Evolutionary conservation across 1,140 invertebrate genomes (phyloP), one percentile per base, ranked within the genome.

Genomic region (Heterodera schachtii): DNA sequence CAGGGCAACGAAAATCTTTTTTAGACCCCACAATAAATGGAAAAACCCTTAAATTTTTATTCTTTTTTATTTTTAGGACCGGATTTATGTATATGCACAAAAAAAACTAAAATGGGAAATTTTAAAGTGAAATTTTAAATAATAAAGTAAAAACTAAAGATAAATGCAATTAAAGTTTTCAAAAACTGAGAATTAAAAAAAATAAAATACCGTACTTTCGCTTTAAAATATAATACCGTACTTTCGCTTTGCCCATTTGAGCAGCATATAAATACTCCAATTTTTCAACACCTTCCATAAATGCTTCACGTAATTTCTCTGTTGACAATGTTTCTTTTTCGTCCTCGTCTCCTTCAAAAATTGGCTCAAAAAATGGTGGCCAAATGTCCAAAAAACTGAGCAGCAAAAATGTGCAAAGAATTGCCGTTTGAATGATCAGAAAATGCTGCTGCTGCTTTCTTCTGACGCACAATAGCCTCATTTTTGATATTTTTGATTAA

Each of bases 241-340:
- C 57, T 64, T 76, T 57, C 16, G 75, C 75, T 76, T 76, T 76
- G 16, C 75, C 75, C 8, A 76, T 8, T 57, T 76, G 75, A 19
- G 75, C 43, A 52, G n/a, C n/a, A 44, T 76, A 76, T 19, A 76
- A 7, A 44, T 76, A 76, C 66, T 76, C 66, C 57, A 76, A 64
- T n/a, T 41, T 66, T 76, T 76, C 75, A 41, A 76, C 66, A 64
- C 75, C 75, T 57, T 76, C 8, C 19, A 76, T n/a, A 44, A 76
- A 76, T 64, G 75, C 47, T 76, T 76, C 57, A 9, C 46, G 57
- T n/a, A 76, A 19, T 31, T 31, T 31, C 0, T 31, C 0, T 31
- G 31, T 31, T 19, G 11, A 5, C 5, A 19, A 64, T 64, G 11
- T 19, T 19, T 64, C 11, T 64, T 19, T 13, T 19, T 64, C 57